Evolutionary conservation across 2,888 invertebrate genomes (phyloP), one percentile per base, ranked within the genome.

Genomic region (Oligia strigilis): DNA sequence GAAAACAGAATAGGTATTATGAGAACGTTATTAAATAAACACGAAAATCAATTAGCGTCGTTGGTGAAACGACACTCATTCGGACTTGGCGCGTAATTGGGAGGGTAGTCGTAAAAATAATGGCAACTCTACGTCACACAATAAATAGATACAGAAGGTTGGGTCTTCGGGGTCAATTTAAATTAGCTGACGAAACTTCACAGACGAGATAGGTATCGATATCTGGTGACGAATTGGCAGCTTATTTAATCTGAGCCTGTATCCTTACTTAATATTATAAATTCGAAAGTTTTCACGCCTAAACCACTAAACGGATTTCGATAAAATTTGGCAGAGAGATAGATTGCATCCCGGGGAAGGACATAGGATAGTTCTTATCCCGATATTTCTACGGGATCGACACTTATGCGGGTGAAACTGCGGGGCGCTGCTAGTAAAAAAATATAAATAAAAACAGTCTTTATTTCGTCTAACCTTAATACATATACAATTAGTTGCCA

Each of bases 41-140:
- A 87, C 58, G 65, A 84, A 75, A 85, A 80, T 77, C 87, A 87
- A 80, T 87, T 85, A 84, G 46, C 52, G 64, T 58, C 52, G 64
- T 58, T 8, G 43, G 19, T 71, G 36, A 29, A 73, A 71, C 60
- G 58, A 72, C 66, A 46, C 75, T 75, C 58, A 46, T 75, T 60
- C 49, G 46, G 17, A 62, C n/a, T 46, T 36, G 23, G 40, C 62
- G 43, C 71, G 81, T 89, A 87, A 89, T 82, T 89, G 75, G 58
- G 43, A 75, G 60, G 85, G 76, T 74, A 76, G 78, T 81, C 76
- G 77, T 87, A 82, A 87, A 78, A 78, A 75, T 80, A 79, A 88
- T 78, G 75, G 52, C 46, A 46, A 52, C n/a, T 60, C 23, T 46
- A 36, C 49, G 52, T 11, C 58, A 66, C 17, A 6, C 0, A 23